These are phyloP conservation scores for Palloptera scutellata DNA, from an alignment of 2,888 invertebrate genomes.

Conservation along the genomic window DNA sequence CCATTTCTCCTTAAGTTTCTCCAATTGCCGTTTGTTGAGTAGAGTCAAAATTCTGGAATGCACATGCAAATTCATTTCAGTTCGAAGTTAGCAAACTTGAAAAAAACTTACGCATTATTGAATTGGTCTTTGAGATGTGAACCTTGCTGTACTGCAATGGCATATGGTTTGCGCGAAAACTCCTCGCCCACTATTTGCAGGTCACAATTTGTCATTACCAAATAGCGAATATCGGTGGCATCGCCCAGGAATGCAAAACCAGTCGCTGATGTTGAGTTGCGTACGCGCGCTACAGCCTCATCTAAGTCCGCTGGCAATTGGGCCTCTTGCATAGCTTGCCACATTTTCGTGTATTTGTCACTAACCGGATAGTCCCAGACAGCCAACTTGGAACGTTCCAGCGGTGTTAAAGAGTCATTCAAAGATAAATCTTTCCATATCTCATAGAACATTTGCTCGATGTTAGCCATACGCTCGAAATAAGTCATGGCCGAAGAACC, in stretches of 20 bases:
- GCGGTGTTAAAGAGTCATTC: slow-evolving; percentile 88
- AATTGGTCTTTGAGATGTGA: slow-evolving; percentile 93
- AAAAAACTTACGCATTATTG: slow-evolving; percentile 86
- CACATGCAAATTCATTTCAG: not conserved
- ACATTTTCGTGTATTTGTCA: slow-evolving; percentile 98
- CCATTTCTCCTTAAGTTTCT: slow-evolving; percentile 95
- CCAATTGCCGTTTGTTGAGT: slow-evolving; percentile 90
- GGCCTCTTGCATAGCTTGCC: slow-evolving; percentile 92
- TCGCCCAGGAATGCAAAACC: slow-evolving; percentile 95
- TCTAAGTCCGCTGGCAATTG: slow-evolving; percentile 80
- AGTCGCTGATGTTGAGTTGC: slow-evolving; percentile 74
- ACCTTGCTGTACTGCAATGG: slow-evolving; percentile 95
- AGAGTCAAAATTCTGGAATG: slow-evolving; percentile 82
- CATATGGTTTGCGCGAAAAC: slow-evolving; percentile 96
- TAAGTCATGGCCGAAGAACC: slow-evolving; percentile 92
- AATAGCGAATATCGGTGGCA: slow-evolving; percentile 84
- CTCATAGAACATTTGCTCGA: slow-evolving; percentile 95
- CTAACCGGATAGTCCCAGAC: slow-evolving; percentile 99
- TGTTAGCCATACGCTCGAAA: slow-evolving; percentile 94
- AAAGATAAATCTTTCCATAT: slow-evolving; percentile 99
- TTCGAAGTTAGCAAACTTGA: not conserved
- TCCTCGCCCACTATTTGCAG: slow-evolving; percentile 94
- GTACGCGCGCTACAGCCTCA: slow-evolving; percentile 80
- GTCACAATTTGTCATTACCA: slow-evolving; percentile 68
- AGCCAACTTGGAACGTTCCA: slow-evolving; percentile 91